Evolutionary conservation across 2,888 invertebrate genomes (phyloP), one percentile per base, ranked within the genome.

Genomic region (Tenodera sinensis): DNA sequence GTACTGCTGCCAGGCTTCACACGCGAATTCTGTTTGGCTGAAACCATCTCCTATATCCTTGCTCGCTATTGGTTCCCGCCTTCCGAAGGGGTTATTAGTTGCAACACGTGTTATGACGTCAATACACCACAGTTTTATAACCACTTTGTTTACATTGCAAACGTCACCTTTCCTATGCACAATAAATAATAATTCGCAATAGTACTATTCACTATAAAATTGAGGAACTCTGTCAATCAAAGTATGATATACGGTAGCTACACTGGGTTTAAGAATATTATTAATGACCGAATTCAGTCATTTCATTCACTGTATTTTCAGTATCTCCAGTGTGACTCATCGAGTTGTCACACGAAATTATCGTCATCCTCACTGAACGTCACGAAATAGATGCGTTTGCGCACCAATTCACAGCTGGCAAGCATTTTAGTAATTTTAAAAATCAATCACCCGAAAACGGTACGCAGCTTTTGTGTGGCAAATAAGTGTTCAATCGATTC

Each of bases 31-130:
- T 89, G 89, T 89, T 86, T 89, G 89, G 89, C 83, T 86, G 89
- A 83, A 89, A 86, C 83, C 54, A 89, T 89, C 30, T 54, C 54
- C 54, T 28, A 83, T 25, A 83, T 89, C 83, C 86, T 83, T 30
- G 89, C 84, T 87, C 83, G 89, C 84, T 47, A 89, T 89, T 88
- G 89, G 89, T 83, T 89, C 88, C 89, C 88, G 89, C 89, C 89
- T 82, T 71, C 83, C 27, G 25, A 88, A 7, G 83, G 34, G 85
- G 27, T 84, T 87, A 87, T 83, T 89, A 81, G 71, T 34, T 83
- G 82, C 12, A 89, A 88, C 88, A 89, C 83, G 86, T 88, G 88
- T 88, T 85, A 88, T 89, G 85, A 89, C 89, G 88, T 88, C 89
- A 88, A 87, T 87, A 82, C 42, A 28, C 28, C n/a, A 54, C 27